Conservation (phyloP, 2,797 vertebrate species). For the Poecilia wingei region DNA sequence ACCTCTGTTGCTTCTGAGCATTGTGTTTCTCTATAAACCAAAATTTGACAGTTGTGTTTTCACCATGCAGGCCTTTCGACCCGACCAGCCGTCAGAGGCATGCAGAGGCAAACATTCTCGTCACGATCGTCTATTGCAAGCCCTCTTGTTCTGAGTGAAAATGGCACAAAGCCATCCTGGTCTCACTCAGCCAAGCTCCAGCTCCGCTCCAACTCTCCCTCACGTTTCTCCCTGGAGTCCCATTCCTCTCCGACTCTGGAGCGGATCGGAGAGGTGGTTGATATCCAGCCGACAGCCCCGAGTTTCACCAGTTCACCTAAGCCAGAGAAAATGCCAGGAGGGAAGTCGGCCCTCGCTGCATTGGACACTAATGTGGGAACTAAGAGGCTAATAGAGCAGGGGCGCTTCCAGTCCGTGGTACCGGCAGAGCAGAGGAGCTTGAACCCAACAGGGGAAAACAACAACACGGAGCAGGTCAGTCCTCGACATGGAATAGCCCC, state of each 20-base stretch:
- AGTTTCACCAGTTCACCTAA: conserved; percentile 85
- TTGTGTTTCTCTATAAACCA: background rate
- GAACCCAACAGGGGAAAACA: conserved; percentile 86
- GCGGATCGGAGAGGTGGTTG: conserved; percentile 91
- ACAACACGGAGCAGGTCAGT: conserved; percentile 88
- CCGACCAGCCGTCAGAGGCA: conserved; percentile 90
- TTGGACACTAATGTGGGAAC: conserved; percentile 77
- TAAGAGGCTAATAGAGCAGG: conserved; percentile 81
- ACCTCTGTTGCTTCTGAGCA: background rate
- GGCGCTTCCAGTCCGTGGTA: conserved; percentile 74
- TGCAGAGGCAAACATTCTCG: conserved; percentile 93
- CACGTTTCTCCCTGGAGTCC: conserved; percentile 93
- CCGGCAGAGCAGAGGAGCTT: conserved; percentile 80
- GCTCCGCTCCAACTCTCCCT: conserved; percentile 92
- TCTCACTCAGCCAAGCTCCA: conserved; percentile 93
- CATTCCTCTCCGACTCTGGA: conserved; percentile 90
- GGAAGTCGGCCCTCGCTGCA: conserved; percentile 80
- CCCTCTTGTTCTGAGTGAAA: conserved; percentile 91
- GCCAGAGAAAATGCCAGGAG: conserved; percentile 79
- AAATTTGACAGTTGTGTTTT: conserved; percentile 8
- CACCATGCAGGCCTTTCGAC: conserved; percentile 86
- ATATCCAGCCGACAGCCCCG: conserved; percentile 86
- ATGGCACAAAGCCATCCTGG: conserved; percentile 91
- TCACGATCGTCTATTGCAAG: conserved; percentile 94
- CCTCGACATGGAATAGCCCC: conserved; percentile 80